phyloP scores from a whole-genome alignment of 2,113 vertebrate species.

The Poicephalus meyeri region DNA sequence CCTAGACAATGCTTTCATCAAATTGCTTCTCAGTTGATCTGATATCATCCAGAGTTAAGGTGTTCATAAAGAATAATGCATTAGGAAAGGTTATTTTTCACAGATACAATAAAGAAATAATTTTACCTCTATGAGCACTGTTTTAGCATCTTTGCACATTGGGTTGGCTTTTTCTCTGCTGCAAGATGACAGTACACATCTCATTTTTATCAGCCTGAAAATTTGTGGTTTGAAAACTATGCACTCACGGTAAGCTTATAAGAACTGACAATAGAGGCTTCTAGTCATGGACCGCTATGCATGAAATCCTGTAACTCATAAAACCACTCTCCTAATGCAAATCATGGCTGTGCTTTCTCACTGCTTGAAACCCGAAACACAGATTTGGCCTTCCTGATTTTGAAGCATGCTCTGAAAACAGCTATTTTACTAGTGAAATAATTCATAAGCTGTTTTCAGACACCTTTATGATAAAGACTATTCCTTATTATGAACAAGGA shows the following conservation, averaged over 20 bases:
- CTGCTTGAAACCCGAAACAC: background rate
- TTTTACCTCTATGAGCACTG: background rate
- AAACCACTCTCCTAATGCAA: background rate
- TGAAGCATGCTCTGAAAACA: background rate
- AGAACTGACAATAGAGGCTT: background rate
- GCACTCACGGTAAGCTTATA: background rate
- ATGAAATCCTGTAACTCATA: background rate
- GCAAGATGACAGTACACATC: background rate
- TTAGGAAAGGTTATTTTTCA: constrained; percentile 42
- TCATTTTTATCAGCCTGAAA: background rate
- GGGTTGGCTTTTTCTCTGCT: background rate
- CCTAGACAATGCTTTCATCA: constrained; percentile 65
- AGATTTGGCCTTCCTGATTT: background rate
- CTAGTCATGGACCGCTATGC: background rate
- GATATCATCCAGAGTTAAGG: constrained; percentile 66
- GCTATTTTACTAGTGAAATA: background rate
- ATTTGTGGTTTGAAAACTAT: background rate
- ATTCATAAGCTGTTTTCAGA: background rate
- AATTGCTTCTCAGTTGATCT: constrained; percentile 60
- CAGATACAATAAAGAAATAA: background rate
- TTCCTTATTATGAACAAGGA: background rate
- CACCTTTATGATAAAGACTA: background rate
- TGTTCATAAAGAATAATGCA: constrained; percentile 67
- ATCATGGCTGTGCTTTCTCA: background rate
- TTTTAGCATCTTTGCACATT: background rate